These are phyloP conservation scores for Platyrinchus mystaceus DNA, from an alignment of 2,797 vertebrate species.

Conservation along the genomic window DNA sequence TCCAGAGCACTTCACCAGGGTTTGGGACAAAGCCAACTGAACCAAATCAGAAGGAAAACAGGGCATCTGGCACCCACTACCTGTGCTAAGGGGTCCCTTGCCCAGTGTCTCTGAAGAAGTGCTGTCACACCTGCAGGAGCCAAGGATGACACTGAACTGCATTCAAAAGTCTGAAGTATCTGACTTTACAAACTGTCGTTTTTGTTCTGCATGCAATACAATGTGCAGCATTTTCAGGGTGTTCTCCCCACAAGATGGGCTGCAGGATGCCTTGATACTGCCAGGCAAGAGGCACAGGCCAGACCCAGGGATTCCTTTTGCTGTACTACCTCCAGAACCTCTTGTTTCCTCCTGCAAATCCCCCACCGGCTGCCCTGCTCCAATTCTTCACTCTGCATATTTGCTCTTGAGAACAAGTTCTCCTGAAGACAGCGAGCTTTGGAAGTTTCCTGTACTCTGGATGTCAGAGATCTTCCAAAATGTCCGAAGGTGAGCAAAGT, in stretches of 20 bases:
- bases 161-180: not conserved
- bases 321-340: not conserved
- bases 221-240: not conserved
- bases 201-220: not conserved
- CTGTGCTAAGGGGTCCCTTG: not conserved
- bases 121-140: not conserved
- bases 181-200: not conserved
- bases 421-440: not conserved
- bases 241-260: not conserved
- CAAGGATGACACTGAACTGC: not conserved
- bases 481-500: not conserved
- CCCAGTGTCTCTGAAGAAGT: not conserved
- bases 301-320: accelerated
- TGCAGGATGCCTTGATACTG: not conserved
- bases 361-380: not conserved
- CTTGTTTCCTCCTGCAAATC: not conserved
- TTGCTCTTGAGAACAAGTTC: not conserved
- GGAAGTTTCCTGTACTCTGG: not conserved
- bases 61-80: not conserved
- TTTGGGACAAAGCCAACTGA: not conserved
- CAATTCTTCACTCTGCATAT: not conserved
- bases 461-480: not conserved
- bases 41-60: not conserved
- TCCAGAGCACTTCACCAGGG: not conserved
- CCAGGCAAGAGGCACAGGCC: not conserved